Conservation (phyloP, 2,113 vertebrate genomes). For the Oreotrochilus melanogaster region DNA sequence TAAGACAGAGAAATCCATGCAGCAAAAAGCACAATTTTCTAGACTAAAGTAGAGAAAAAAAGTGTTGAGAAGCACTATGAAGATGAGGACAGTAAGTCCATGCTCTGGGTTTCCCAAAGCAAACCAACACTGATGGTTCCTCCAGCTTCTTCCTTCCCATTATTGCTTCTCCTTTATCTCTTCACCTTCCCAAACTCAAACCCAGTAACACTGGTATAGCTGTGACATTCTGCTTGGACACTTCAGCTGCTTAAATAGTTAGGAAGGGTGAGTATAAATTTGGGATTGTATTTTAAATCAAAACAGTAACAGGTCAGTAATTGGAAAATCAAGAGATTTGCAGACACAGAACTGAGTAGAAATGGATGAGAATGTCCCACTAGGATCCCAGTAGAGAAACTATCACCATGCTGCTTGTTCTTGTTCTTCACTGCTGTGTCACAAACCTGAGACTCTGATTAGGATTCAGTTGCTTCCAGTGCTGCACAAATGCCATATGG, state of each 20-base stretch:
- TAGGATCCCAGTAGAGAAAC: neutral
- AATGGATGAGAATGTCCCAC: neutral
- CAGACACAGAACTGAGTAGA: neutral
- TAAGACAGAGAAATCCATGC: neutral
- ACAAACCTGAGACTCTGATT: neutral
- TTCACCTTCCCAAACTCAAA: neutral
- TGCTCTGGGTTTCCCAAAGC: fast-evolving
- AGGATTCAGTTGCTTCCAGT: neutral
- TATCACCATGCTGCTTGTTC: neutral
- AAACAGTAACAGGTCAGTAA: neutral
- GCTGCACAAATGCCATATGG: neutral
- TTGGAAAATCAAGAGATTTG: neutral
- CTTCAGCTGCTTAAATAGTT: neutral
- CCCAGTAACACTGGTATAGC: neutral
- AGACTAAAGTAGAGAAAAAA: neutral
- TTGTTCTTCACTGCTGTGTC: neutral
- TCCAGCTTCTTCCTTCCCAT: neutral
- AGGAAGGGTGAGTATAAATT: neutral
- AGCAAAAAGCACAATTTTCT: neutral
- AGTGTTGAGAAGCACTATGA: neutral
- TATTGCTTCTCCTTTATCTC: neutral
- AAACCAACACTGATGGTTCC: neutral
- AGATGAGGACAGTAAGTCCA: fast-evolving
- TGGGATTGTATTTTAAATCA: neutral
- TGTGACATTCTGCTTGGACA: neutral